Conservation (phyloP, 2,113 vertebrate genomes). For the Centrocercus urophasianus region DNA sequence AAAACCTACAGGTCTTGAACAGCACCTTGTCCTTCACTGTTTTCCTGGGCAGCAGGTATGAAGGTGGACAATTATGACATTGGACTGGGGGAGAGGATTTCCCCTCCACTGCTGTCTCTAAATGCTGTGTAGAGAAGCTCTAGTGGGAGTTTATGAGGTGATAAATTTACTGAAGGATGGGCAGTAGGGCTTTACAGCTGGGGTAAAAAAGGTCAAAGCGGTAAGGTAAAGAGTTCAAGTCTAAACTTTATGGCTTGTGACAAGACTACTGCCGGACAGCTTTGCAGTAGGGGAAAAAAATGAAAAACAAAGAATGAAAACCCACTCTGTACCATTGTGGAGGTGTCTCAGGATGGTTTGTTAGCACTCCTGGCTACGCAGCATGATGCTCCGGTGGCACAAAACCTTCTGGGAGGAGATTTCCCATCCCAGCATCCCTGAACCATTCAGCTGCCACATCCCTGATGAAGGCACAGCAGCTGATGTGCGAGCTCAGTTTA, state of each 20-base stretch:
- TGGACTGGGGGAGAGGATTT: background rate
- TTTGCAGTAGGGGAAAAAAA: slow-evolving; percentile 11
- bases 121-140: slow-evolving; percentile 32
- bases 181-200: slow-evolving; percentile 77
- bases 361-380: background rate
- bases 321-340: background rate
- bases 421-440: background rate
- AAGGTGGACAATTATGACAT: background rate
- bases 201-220: slow-evolving; percentile 76
- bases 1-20: background rate
- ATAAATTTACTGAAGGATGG: slow-evolving; percentile 82
- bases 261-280: slow-evolving; percentile 75
- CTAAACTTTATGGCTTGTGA: slow-evolving; percentile 82
- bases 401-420: slow-evolving; percentile 4
- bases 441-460: slow-evolving; percentile 35
- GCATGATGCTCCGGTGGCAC: background rate
- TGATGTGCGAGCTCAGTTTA: slow-evolving; percentile 49
- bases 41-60: background rate
- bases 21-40: rapidly evolving
- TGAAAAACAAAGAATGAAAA: slow-evolving; percentile 35
- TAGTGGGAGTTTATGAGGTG: slow-evolving; percentile 79
- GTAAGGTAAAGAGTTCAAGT: slow-evolving; percentile 83
- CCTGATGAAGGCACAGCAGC: background rate
- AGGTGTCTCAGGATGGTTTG: background rate
- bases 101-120: background rate